Evolutionary conservation across 1,140 invertebrate genomes (phyloP).

Genomic region (Cryptotermes secundus): DNA sequence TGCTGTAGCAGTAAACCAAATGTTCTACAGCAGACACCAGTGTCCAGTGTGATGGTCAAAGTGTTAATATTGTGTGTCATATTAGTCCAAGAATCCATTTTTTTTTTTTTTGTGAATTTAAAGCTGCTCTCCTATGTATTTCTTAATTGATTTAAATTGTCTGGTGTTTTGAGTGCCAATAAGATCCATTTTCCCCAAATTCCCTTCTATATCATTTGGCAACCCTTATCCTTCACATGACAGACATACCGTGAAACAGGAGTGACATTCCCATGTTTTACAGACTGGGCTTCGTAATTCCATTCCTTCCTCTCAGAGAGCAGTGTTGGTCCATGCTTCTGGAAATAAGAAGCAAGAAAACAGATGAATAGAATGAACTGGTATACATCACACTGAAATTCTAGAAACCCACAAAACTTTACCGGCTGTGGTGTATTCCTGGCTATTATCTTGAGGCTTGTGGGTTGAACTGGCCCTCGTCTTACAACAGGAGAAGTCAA

Average conservation of each 20-base stretch:
- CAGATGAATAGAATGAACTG: not conserved
- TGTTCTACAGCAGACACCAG: too few species aligned
- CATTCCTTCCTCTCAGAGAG: slow-evolving; percentile 22
- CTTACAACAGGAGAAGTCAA: slow-evolving; percentile 3
- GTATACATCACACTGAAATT: not conserved
- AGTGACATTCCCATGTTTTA: not conserved
- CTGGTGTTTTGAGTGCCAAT: too few species aligned
- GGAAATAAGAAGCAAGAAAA: not conserved
- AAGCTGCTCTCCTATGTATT: too few species aligned
- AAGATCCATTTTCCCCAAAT: too few species aligned
- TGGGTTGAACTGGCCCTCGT: slow-evolving; percentile 16
- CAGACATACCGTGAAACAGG: not conserved
- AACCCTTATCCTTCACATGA: too few species aligned
- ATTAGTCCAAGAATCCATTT: too few species aligned
- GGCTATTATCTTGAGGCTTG: slow-evolving; percentile 24
- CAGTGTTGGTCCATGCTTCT: slow-evolving; percentile 25
- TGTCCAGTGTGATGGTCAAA: too few species aligned
- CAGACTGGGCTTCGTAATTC: slow-evolving; percentile 12
- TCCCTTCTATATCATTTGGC: too few species aligned
- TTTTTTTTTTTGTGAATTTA: too few species aligned
- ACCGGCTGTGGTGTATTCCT: slow-evolving; percentile 22
- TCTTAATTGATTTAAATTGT: too few species aligned
- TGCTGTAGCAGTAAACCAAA: too few species aligned
- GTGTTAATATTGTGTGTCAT: too few species aligned
- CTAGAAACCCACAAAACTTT: not conserved